Evolutionary conservation across 2,113 vertebrate genomes (phyloP), one percentile per base, ranked within the genome.

Genomic region (Sander lucioperca): DNA sequence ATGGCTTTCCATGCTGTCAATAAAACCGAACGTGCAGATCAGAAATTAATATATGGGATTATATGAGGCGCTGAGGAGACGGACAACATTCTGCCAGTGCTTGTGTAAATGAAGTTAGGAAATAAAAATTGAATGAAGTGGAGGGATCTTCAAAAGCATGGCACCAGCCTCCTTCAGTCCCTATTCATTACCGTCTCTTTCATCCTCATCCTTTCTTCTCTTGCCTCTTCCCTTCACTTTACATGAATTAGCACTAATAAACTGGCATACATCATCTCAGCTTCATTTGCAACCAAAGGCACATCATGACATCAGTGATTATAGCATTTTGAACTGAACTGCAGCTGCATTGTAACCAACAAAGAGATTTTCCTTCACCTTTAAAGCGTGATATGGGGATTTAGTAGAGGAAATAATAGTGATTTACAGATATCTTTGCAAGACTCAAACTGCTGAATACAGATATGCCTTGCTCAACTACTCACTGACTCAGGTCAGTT

Each of bases 201-300:
- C 82, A 91, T 88, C 86, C 69, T 63, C 67, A 0, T 36, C 73
- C 86, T 81, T 82, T 86, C 84, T 85, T 77, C 87, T 86, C 77
- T 72, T 23, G 19, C 71, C 85, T 88, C 89, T 81, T 82, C 59
- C 63, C 86, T 76, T 86, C 82, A 77, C 80, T 88, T 91, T 84
- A 85, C 89, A 89, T 92, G 83, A 90, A 94, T 91, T 88, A 92
- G 70, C 77, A 65, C 78, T 90, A 90, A 93, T 91, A 89, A 92
- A 88, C 68, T 67, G 4, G 73, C 57, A 80, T 67, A 87, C 80
- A 78, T 84, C 80, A 58, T 77, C 63, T 79, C 47, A 11, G 85
- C 86, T 82, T 80, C 79, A 59, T 85, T 79, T 80, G 76, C 69
- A 88, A 65, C 80, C 57, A 69, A 66, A 80, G 79, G 78, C 78